These are phyloP conservation scores for Pseudomugil tenellus DNA, from an alignment of 2,797 vertebrate species.

Conservation along the genomic window DNA sequence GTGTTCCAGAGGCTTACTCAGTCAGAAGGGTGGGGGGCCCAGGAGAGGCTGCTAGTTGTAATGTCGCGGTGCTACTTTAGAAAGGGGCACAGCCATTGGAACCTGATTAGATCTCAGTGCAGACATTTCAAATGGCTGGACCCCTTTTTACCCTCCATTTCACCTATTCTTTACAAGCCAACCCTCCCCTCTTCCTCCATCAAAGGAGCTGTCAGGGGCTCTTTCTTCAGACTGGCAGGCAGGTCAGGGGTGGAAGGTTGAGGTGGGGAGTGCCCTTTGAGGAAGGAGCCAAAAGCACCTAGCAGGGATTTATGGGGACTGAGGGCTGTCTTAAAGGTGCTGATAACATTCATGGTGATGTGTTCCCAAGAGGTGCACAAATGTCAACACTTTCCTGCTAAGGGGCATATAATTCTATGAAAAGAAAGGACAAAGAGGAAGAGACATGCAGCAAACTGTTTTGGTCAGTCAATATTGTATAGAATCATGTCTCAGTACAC, in stretches of 20 bases:
- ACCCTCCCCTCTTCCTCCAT: constrained; percentile 34
- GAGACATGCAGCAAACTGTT: constrained; percentile 39
- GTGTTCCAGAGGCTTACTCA: constrained; percentile 83
- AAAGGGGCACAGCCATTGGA: constrained; percentile 75
- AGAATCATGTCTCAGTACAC: constrained; percentile 26
- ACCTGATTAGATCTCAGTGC: constrained; percentile 85
- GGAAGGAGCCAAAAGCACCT: constrained; percentile 54
- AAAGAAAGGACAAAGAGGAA: constrained; percentile 73
- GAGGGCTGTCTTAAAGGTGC: constrained; percentile 79
- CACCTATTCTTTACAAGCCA: constrained; percentile 66
- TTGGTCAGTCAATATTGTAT: constrained; percentile 37
- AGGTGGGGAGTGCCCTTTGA: constrained; percentile 66
- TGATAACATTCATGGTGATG: constrained; percentile 87
- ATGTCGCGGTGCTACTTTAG: constrained; percentile 80
- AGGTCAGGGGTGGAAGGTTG: constrained; percentile 77
- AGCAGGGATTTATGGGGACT: constrained; percentile 54
- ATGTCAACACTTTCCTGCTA: constrained; percentile 83
- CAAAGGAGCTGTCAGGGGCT: constrained; percentile 85
- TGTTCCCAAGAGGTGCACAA: constrained; percentile 82
- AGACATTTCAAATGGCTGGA: constrained; percentile 80
- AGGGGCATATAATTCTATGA: constrained; percentile 78
- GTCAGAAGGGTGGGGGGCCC: constrained; percentile 58
- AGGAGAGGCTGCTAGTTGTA: constrained; percentile 77
- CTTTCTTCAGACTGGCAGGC: constrained; percentile 71
- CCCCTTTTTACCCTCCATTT: constrained; percentile 78